These are phyloP conservation scores for Coryphaenoides rupestris DNA, from an alignment of 2,113 vertebrate genomes.

Conservation along the genomic window DNA sequence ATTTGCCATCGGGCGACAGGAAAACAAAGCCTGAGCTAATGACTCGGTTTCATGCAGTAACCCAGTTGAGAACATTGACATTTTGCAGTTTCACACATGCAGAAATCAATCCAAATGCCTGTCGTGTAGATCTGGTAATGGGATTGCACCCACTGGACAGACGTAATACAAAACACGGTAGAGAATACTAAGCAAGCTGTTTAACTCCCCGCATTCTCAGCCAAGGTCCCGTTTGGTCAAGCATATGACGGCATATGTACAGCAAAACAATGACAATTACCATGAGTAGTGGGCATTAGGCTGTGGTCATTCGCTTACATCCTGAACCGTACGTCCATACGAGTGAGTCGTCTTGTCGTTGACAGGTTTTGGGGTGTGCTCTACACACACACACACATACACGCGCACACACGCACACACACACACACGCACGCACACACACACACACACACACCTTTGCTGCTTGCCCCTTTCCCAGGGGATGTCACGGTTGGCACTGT, in stretches of 20 bases:
- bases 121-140: neutral
- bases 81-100: conserved; percentile 9
- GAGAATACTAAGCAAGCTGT: neutral
- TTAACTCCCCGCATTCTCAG: neutral
- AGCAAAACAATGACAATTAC: too few species aligned
- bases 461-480: too few species aligned
- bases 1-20: neutral
- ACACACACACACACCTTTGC: neutral
- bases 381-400: neutral
- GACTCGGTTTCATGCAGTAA: neutral
- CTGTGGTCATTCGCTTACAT: too few species aligned
- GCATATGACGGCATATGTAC: too few species aligned
- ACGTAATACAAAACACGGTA: neutral
- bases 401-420: too few species aligned
- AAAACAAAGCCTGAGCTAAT: conserved; percentile 12
- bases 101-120: neutral
- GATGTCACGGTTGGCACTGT: too few species aligned
- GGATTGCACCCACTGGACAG: neutral
- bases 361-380: neutral
- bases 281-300: too few species aligned
- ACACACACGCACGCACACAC: too few species aligned
- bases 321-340: too few species aligned
- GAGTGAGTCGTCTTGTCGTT: too few species aligned
- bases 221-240: conserved; percentile 1
- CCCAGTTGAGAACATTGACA: neutral